These are phyloP conservation scores for Taxidea taxus DNA, from an alignment of 2,113 vertebrate species.

Conservation along the genomic window DNA sequence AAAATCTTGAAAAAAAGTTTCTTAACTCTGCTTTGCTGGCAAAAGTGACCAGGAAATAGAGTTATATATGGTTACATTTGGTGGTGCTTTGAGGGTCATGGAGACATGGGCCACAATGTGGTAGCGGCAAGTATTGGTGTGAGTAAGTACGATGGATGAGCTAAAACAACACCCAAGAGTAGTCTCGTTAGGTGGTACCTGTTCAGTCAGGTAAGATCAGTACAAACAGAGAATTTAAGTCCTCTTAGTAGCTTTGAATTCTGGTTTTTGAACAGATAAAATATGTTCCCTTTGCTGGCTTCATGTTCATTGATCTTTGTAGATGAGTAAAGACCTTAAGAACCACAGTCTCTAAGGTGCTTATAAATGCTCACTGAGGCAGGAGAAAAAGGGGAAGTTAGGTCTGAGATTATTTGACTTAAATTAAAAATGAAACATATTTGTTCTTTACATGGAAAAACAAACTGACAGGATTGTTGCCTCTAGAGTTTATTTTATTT, in stretches of 20 bases:
- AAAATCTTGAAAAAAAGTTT: background rate
- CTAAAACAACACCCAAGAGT: background rate
- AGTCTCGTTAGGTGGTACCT: background rate
- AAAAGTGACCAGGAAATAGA: background rate
- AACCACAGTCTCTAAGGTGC: background rate
- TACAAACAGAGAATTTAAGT: background rate
- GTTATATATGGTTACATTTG: background rate
- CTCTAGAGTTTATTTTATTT: background rate
- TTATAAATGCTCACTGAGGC: background rate
- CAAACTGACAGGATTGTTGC: background rate
- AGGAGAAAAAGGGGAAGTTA: background rate
- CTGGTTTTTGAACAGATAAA: background rate
- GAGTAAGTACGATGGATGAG: background rate
- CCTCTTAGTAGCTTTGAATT: background rate
- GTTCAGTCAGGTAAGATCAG: background rate
- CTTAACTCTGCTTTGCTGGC: background rate
- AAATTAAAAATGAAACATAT: background rate
- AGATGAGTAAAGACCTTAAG: background rate
- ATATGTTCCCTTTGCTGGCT: background rate
- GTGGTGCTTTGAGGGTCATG: background rate
- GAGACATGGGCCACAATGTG: background rate
- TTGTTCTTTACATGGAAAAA: background rate
- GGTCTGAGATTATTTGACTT: background rate
- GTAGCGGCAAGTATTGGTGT: background rate
- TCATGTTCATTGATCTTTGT: background rate